Conservation (phyloP, 1,140 invertebrate species). For the Conopomorpha cramerella region DNA sequence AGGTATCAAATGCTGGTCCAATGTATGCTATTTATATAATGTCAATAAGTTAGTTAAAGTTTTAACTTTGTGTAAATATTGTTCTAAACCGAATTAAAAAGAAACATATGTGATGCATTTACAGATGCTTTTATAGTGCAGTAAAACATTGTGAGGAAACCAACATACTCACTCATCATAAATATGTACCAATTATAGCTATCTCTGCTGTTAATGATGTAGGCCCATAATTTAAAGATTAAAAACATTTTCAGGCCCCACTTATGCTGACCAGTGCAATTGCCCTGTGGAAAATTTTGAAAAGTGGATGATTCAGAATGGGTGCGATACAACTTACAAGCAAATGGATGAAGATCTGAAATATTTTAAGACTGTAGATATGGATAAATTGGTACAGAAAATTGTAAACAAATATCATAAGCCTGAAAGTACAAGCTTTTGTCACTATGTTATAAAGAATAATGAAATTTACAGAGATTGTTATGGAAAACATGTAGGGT, state of each 20-base stretch:
- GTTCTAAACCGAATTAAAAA: no score
- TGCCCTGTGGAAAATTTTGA: conserved; percentile 73
- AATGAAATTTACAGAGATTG: conserved; percentile 88
- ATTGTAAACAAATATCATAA: conserved; percentile 69
- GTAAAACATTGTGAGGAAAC: no score
- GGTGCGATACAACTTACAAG: conserved; percentile 67
- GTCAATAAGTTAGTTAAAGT: no score
- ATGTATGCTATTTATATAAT: conserved; percentile 4
- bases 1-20: no score
- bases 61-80: no score
- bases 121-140: no score
- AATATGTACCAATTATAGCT: no score
- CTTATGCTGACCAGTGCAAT: conserved; percentile 84
- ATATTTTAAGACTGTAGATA: conserved; percentile 73
- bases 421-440: conserved; percentile 81
- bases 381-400: conserved; percentile 68
- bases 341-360: conserved; percentile 80
- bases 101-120: no score
- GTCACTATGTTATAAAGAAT: conserved; percentile 86
- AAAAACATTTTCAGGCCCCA: conserved; percentile 67
- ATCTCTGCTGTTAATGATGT: no score
- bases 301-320: conserved; percentile 70
- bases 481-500: conserved; percentile 93
- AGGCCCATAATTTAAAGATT: no score
- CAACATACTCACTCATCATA: no score